These are phyloP conservation scores for Furcula furcula DNA, from an alignment of 2,888 invertebrate species.

Conservation along the genomic window DNA sequence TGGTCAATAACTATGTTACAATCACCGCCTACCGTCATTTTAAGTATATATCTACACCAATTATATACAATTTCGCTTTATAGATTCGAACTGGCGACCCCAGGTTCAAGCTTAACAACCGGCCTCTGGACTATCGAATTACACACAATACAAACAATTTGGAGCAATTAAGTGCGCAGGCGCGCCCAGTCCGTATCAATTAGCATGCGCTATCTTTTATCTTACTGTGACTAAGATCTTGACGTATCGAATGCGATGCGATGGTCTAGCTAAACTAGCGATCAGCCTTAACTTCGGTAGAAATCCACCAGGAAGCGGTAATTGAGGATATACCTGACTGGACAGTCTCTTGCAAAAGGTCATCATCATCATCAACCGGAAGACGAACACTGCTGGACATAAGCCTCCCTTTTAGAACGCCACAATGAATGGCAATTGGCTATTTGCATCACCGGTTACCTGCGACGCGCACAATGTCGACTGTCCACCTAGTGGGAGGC, in stretches of 20 bases:
- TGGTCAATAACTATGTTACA: constrained; percentile 14
- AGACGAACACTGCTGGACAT: too few relatives aligned
- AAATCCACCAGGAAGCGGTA: too few relatives aligned
- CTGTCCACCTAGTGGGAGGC: too few relatives aligned
- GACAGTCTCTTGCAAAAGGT: too few relatives aligned
- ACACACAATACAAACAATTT: constrained; percentile 30
- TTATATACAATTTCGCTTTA: constrained; percentile 15
- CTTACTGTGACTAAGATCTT: constrained; percentile 20
- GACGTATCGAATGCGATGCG: not conserved
- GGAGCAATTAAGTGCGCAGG: constrained; percentile 30
- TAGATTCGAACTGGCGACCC: constrained; percentile 16
- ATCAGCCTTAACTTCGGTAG: too few relatives aligned
- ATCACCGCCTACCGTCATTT: constrained; percentile 12
- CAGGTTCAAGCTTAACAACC: constrained; percentile 17
- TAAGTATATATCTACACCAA: constrained; percentile 21
- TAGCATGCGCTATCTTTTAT: constrained; percentile 37
- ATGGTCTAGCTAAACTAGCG: too few relatives aligned
- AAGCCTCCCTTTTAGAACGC: too few relatives aligned
- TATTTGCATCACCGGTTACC: too few relatives aligned
- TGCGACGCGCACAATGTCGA: too few relatives aligned
- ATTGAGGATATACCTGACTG: too few relatives aligned
- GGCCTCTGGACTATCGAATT: constrained; percentile 27
- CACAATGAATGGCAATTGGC: too few relatives aligned
- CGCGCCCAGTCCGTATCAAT: constrained; percentile 41
- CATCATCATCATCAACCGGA: too few relatives aligned